phyloP scores from a whole-genome alignment of 2,888 invertebrate species.

The Timema podura region DNA sequence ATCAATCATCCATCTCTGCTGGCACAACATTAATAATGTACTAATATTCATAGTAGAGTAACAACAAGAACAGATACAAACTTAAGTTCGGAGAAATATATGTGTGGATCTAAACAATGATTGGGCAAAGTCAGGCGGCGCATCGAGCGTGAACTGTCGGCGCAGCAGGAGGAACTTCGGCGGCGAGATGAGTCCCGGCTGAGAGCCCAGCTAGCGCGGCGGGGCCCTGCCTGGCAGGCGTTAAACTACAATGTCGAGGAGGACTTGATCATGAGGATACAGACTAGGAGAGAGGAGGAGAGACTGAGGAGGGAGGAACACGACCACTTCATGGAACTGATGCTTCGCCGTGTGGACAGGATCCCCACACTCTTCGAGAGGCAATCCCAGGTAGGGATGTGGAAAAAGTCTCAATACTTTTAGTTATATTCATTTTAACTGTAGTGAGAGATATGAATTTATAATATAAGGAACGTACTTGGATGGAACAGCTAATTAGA shows the following conservation, averaged over 20 bases:
- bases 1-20: too few species aligned
- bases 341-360: slow-evolving; percentile 64
- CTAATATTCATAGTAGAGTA: too few species aligned
- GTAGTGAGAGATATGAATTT: too few species aligned
- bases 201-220: slow-evolving; percentile 56
- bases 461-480: too few species aligned
- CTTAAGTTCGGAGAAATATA: neutral
- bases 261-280: slow-evolving; percentile 63
- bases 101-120: neutral
- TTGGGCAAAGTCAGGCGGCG: slow-evolving; percentile 41
- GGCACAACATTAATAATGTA: too few species aligned
- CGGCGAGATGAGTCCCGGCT: slow-evolving; percentile 55
- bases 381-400: slow-evolving; percentile 54
- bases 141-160: slow-evolving; percentile 59
- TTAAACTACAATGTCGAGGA: slow-evolving; percentile 62
- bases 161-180: slow-evolving; percentile 56
- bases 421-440: too few species aligned
- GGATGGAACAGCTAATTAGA: too few species aligned
- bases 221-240: slow-evolving; percentile 67
- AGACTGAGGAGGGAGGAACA: slow-evolving; percentile 63
- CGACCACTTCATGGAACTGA: slow-evolving; percentile 65
- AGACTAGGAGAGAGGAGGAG: slow-evolving; percentile 64
- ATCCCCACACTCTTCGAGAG: slow-evolving; percentile 69
- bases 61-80: neutral
- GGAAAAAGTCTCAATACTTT: too few species aligned